phyloP scores from a whole-genome alignment of 2,888 invertebrate species.

The Prionchulus punctatus region DNA sequence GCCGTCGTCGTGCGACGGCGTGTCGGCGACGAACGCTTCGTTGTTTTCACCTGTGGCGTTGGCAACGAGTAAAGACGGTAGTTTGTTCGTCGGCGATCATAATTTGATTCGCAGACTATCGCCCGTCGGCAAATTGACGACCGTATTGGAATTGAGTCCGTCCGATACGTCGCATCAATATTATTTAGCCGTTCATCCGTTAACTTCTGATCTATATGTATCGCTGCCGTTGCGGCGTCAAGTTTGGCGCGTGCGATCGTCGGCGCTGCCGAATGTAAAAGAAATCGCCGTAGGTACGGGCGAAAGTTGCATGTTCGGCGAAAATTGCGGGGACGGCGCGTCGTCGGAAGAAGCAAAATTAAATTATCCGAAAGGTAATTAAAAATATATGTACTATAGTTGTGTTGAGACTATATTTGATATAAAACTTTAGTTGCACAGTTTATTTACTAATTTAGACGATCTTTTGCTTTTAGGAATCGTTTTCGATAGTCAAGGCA shows the following conservation, averaged over 20 bases:
- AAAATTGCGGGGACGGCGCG: slow-evolving; percentile 90
- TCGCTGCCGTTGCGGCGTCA: slow-evolving; percentile 88
- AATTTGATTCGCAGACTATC: no score
- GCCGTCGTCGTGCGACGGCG: slow-evolving; percentile 60
- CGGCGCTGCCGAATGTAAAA: no score
- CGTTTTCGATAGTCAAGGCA: slow-evolving; percentile 81
- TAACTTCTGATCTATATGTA: slow-evolving; percentile 84
- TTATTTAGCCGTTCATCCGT: slow-evolving; percentile 84
- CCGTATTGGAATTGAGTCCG: no score
- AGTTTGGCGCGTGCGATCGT: slow-evolving; percentile 45
- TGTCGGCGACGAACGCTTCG: no score
- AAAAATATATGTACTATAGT: no score
- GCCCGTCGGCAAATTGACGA: no score
- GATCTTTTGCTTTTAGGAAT: slow-evolving; percentile 60
- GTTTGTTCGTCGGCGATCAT: slow-evolving; percentile 49
- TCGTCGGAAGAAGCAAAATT: slow-evolving; percentile 74
- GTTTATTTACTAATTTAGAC: no score
- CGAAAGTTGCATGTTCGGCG: slow-evolving; percentile 69
- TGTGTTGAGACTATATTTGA: no score
- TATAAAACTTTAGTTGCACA: no score
- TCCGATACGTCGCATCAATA: slow-evolving; percentile 93
- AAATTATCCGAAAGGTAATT: slow-evolving; percentile 77
- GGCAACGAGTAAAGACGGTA: slow-evolving; percentile 86
- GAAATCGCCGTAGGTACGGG: slow-evolving; percentile 87
- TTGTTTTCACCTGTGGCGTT: slow-evolving; percentile 89